These are phyloP conservation scores for Synanthedon vespiformis DNA, from an alignment of 2,888 invertebrate species.

Conservation along the genomic window DNA sequence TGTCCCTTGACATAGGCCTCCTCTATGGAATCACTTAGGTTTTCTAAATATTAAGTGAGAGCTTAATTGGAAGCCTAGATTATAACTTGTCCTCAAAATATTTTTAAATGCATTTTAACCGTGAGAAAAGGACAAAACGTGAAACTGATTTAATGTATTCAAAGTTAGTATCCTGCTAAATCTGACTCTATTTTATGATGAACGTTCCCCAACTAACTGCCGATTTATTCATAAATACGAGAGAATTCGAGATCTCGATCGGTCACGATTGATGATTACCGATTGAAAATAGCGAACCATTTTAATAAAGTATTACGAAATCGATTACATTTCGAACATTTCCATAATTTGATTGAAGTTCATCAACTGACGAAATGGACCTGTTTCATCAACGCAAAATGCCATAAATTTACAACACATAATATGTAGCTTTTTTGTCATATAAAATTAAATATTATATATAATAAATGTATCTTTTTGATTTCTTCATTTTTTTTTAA, in stretches of 20 bases:
- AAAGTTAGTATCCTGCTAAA: not conserved
- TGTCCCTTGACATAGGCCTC: too few relatives aligned
- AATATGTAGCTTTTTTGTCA: too few relatives aligned
- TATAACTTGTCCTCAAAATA: too few relatives aligned
- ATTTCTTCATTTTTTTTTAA: too few relatives aligned
- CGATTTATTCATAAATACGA: constrained; percentile 1
- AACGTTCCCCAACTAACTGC: constrained; percentile 1
- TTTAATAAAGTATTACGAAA: not conserved
- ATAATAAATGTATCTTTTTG: too few relatives aligned
- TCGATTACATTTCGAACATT: not conserved
- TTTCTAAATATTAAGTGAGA: too few relatives aligned
- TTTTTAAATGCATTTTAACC: not conserved
- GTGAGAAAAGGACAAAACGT: constrained; percentile 11
- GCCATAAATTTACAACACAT: too few relatives aligned
- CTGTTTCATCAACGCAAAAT: too few relatives aligned
- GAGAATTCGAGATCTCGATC: not conserved
- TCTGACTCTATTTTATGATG: constrained; percentile 1
- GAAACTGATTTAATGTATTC: not conserved
- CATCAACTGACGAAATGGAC: too few relatives aligned
- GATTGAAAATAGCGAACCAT: not conserved
- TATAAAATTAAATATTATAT: too few relatives aligned
- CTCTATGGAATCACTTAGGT: too few relatives aligned
- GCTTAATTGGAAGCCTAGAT: too few relatives aligned
- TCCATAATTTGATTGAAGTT: not conserved
- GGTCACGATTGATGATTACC: not conserved